These are phyloP conservation scores for Hirudo medicinalis DNA, from an alignment of 1,140 invertebrate species.

Conservation along the genomic window DNA sequence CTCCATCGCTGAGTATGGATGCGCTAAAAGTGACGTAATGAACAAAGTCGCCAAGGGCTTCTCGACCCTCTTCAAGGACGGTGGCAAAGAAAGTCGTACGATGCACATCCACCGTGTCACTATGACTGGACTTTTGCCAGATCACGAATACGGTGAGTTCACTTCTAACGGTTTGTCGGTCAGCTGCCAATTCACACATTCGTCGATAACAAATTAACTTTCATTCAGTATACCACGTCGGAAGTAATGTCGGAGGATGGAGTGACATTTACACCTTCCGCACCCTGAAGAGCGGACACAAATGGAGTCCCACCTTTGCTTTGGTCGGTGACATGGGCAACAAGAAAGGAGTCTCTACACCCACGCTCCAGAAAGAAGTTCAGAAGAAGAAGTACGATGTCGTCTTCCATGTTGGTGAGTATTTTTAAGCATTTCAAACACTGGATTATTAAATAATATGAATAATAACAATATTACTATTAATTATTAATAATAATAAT, in stretches of 20 bases:
- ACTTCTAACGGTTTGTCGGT: slow-evolving; percentile 22
- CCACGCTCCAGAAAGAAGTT: slow-evolving; percentile 64
- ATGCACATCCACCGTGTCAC: slow-evolving; percentile 70
- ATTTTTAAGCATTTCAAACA: not conserved
- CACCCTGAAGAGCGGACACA: slow-evolving; percentile 47
- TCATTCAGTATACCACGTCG: slow-evolving; percentile 62
- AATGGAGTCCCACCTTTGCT: slow-evolving; percentile 65
- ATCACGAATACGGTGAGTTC: slow-evolving; percentile 51
- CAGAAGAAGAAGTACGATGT: slow-evolving; percentile 67
- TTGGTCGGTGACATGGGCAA: slow-evolving; percentile 85
- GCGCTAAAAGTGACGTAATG: slow-evolving; percentile 40
- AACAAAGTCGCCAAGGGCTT: slow-evolving; percentile 46
- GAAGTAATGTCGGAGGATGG: slow-evolving; percentile 59
- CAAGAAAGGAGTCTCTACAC: slow-evolving; percentile 66
- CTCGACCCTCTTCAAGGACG: slow-evolving; percentile 60
- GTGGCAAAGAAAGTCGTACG: slow-evolving; percentile 51
- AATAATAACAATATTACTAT: not conserved
- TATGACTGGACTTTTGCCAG: slow-evolving; percentile 48
- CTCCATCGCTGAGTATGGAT: slow-evolving; percentile 64
- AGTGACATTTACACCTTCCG: slow-evolving; percentile 62
- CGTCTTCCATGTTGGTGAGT: slow-evolving; percentile 69
- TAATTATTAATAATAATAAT: too few relatives aligned
- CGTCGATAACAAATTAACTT: not conserved
- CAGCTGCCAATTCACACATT: not conserved
- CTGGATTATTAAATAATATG: not conserved